These are phyloP conservation scores for Hirtodrosophila histrioides DNA, from an alignment of 2,888 invertebrate species.

Conservation along the genomic window DNA sequence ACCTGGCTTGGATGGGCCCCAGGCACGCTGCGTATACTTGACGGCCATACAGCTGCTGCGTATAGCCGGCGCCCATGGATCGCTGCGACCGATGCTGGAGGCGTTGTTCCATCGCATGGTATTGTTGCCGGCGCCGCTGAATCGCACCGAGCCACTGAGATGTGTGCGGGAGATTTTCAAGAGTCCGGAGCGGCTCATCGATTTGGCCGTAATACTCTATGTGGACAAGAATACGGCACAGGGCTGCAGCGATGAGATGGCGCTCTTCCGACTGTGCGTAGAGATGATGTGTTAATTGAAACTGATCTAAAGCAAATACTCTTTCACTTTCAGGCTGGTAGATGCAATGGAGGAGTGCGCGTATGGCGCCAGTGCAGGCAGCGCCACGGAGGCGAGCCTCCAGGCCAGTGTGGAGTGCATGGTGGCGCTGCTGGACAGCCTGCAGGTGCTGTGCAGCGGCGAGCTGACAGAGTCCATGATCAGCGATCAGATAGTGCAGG, in stretches of 20 bases:
- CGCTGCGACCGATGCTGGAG: conserved; percentile 95
- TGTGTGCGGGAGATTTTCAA: conserved; percentile 90
- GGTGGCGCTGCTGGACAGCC: conserved; percentile 91
- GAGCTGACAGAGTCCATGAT: conserved; percentile 87
- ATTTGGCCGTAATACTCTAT: conserved; percentile 87
- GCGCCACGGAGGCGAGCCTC: conserved; percentile 90
- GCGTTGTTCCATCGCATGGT: conserved; percentile 97
- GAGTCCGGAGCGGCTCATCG: conserved; percentile 91
- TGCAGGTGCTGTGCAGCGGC: conserved; percentile 93
- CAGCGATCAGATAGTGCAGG: conserved; percentile 85
- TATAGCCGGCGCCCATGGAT: conserved; percentile 93
- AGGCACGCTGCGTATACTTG: conserved; percentile 94
- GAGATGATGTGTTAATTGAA: no score
- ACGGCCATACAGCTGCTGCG: conserved; percentile 95
- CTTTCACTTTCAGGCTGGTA: conserved; percentile 88
- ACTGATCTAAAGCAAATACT: no score
- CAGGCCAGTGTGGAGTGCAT: conserved; percentile 93
- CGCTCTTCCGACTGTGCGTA: conserved; percentile 89
- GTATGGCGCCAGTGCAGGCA: conserved; percentile 87
- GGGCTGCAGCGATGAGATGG: conserved; percentile 91
- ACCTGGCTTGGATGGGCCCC: conserved; percentile 89
- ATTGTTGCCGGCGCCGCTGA: conserved; percentile 93
- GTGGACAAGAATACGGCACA: conserved; percentile 88
- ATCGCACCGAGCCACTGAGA: conserved; percentile 93
- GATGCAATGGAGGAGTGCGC: conserved; percentile 97